Conservation (phyloP, 2,888 invertebrate species). For the Malacosoma neustria region DNA sequence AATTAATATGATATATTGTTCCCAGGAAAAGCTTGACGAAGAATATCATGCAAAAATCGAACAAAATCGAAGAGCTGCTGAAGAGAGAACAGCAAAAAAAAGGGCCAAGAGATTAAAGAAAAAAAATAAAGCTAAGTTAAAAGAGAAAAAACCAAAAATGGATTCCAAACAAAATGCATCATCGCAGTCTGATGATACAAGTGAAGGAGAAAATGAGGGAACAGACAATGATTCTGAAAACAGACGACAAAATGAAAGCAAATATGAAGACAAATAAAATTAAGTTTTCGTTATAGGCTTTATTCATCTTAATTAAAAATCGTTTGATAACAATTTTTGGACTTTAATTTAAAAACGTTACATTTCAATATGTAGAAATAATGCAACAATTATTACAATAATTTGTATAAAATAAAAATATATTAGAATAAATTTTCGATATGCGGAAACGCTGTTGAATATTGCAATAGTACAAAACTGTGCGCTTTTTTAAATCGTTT, state of each 20-base stretch:
- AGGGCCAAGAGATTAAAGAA: slow-evolving; percentile 90
- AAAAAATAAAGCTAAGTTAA: slow-evolving; percentile 69
- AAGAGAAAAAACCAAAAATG: slow-evolving; percentile 52
- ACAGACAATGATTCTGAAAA: slow-evolving; percentile 12
- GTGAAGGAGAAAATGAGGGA: slow-evolving; percentile 25
- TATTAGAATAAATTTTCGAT: no score
- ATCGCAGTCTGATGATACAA: slow-evolving; percentile 46
- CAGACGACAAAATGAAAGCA: slow-evolving; percentile 17
- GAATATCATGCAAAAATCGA: slow-evolving; percentile 88
- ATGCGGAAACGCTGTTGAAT: no score
- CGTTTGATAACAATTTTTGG: background rate
- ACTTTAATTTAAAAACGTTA: background rate
- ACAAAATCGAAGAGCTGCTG: slow-evolving; percentile 81
- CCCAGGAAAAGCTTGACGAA: slow-evolving; percentile 87
- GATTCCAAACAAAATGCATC: slow-evolving; percentile 27
- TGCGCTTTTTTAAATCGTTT: no score
- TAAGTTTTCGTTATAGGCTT: background rate
- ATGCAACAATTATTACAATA: no score
- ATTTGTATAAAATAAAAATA: no score
- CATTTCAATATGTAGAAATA: no score
- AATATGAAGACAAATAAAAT: slow-evolving; percentile 16
- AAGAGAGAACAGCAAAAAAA: slow-evolving; percentile 92
- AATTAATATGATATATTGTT: slow-evolving; percentile 10
- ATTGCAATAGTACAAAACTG: no score
- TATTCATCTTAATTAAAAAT: no score